Evolutionary conservation across 2,797 vertebrate genomes (phyloP), one percentile per base, ranked within the genome.

Genomic region (Pitangus sulphuratus): DNA sequence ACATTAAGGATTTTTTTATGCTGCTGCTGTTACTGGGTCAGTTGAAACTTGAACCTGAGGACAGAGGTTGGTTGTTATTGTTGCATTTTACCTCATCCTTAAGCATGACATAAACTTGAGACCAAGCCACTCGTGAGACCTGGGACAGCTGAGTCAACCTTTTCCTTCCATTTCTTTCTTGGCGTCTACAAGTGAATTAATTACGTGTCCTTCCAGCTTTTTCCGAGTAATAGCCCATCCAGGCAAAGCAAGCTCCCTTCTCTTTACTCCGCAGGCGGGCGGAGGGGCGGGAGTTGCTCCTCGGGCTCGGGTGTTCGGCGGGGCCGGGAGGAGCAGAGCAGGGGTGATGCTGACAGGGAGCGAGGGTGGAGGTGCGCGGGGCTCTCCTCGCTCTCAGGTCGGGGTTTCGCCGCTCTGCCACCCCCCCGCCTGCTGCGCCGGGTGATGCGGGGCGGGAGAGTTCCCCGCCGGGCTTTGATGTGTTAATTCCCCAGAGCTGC

Each of bases 381-480:
- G 72, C 69, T 78, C 37, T 35, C 57, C 28, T 56, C 39, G 8
- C 65, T 40, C 53, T 30, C 1, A 9, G 1, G 6, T 21, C 31
- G 2, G 57, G 14, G 11, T n/a, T 21, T 0, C 26, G 11, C 50
- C 39, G 56, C 90, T 71, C 51, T 17, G 11, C 5, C 6, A 0
- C 47, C 35, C 37, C 60, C 8, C 57, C 18, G 61, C 71, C 56
- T 31, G 9, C 30, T 21, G 30, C 19, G 19, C 15, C 11, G 48
- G 51, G 56, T 88, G 37, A 56, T 85, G 33, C 42, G 4, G 24
- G 9, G 4, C 9, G 58, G 81, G 60, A 60, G 53, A 87, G 47
- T 72, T 88, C 51, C 65, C 28, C 61, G 35, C 89, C 51, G 89
- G 96, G 92, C 93, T 96, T 96, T 97, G 95, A 96, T 96, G 93